Percentiles rank a stretch among this genome's conserved stretches.
These are phyloP conservation scores for Tetraneura akinire DNA, from an alignment of 1,140 invertebrate genomes.

Conservation along the genomic window DNA sequence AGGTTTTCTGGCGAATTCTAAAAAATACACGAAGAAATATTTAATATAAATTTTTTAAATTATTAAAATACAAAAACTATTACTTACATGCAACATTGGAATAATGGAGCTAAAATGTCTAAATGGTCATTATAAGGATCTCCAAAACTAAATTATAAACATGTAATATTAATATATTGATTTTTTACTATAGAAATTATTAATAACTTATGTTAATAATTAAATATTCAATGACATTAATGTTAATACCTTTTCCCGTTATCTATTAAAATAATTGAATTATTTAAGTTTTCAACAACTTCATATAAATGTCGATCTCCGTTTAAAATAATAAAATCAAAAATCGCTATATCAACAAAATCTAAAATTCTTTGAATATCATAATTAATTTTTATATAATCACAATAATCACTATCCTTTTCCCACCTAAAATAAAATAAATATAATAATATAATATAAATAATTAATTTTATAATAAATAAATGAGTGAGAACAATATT, in stretches of 20 bases:
- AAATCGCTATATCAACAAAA: conserved; percentile 82
- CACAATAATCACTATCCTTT: conserved; percentile 75
- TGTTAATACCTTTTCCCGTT: conserved; percentile 80
- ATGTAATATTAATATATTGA: no score
- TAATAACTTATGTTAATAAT: no score
- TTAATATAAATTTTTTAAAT: conserved; percentile 42
- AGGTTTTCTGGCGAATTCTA: conserved; percentile 71
- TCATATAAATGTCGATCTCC: conserved; percentile 93
- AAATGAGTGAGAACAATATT: background rate
- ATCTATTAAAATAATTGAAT: conserved; percentile 78
- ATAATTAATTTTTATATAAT: conserved; percentile 62
- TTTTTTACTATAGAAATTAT: no score
- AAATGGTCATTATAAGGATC: conserved; percentile 81
- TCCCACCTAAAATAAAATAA: conserved; percentile 69
- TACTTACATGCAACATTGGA: conserved; percentile 84
- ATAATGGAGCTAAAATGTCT: conserved; percentile 84
- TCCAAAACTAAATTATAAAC: conserved; percentile 67
- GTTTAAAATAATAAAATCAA: conserved; percentile 94
- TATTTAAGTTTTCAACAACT: conserved; percentile 61
- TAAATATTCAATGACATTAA: no score
- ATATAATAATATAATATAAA: background rate
- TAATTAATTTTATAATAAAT: background rate
- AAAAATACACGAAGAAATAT: conserved; percentile 52
- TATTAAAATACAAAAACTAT: conserved; percentile 21
- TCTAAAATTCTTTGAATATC: conserved; percentile 66